Evolutionary conservation across 2,797 vertebrate genomes (phyloP).

Genomic region (Peromyscus aztecus): DNA sequence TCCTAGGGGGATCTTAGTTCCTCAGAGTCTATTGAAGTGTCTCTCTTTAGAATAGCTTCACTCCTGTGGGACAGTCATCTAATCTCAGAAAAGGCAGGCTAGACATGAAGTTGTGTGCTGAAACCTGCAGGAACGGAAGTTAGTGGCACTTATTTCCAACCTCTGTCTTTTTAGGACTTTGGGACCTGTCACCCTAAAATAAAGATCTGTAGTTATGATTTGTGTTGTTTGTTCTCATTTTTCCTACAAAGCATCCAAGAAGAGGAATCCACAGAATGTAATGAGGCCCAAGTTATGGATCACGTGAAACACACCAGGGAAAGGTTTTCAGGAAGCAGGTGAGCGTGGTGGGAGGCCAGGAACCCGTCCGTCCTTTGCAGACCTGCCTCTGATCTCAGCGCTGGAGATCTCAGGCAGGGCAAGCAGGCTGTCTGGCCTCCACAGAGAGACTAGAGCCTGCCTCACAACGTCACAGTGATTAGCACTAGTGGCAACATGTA

Average conservation of each 20-base stretch:
- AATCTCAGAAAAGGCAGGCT: background rate
- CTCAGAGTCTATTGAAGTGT: background rate
- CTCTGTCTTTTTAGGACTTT: background rate
- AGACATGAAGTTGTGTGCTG: background rate
- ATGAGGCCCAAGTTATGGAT: background rate
- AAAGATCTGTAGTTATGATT: background rate
- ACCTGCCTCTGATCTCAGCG: background rate
- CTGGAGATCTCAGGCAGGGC: background rate
- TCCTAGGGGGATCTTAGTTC: background rate
- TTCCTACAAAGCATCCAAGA: background rate
- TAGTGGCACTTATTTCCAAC: background rate
- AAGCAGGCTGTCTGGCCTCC: background rate
- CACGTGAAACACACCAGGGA: background rate
- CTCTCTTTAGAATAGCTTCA: background rate
- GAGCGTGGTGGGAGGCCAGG: too few relatives aligned
- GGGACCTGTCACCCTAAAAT: background rate
- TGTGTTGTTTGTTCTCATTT: slow-evolving; percentile 49
- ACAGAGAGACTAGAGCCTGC: background rate
- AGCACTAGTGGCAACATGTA: background rate
- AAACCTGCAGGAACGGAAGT: background rate
- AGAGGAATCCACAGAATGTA: background rate
- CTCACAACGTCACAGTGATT: background rate
- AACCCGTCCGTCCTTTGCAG: background rate
- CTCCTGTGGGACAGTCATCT: background rate
- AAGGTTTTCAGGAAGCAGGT: background rate